Evolutionary conservation across 2,888 invertebrate genomes (phyloP), one percentile per base, ranked within the genome.

Genomic region (Sinohyriopsis cumingii): DNA sequence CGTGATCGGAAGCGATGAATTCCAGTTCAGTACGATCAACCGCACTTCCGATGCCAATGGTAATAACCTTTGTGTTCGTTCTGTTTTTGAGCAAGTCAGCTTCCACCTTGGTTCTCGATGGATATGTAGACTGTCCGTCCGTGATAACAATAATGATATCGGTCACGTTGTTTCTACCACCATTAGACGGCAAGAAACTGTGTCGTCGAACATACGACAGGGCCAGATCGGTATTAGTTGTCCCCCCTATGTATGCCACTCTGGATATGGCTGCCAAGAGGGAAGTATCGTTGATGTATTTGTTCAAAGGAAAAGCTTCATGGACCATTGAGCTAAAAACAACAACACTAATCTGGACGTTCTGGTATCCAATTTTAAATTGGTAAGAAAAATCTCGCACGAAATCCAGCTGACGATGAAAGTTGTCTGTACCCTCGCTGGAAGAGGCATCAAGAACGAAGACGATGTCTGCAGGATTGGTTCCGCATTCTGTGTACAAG

Each of bases 391-490:
- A 80, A 55, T 79, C 75, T 45, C 71, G 63, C 3, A 80, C 80
- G 56, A 82, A 80, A 28, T 75, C 70, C 3, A 80, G 28, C 62
- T 79, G 77, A 57, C 77, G 78, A 57, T 79, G 72, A 57, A 80
- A 82, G 57, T 82, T 79, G 19, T 56, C 24, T 12, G 24, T 56
- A 15, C 71, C 73, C 63, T 79, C 80, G 69, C 82, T 82, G 0
- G 76, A 75, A 22, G 82, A 82, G 1, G 79, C 77, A 61, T 82
- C 82, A 59, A 82, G 70, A 7, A 82, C 68, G 65, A 82, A 82
- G 15, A 78, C 75, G 55, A 82, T 80, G 59, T 82, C 82, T 1
- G 79, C 77, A 20, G 68, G 67, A 5, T 76, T 59, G 6, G 57
- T 65, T 55, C 78, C 77, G 67, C 82, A 82, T 53, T 72, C 81